Base-by-base conservation (phyloP, 2,888 invertebrate species). In the Gisinianus flammeolus region DNA sequence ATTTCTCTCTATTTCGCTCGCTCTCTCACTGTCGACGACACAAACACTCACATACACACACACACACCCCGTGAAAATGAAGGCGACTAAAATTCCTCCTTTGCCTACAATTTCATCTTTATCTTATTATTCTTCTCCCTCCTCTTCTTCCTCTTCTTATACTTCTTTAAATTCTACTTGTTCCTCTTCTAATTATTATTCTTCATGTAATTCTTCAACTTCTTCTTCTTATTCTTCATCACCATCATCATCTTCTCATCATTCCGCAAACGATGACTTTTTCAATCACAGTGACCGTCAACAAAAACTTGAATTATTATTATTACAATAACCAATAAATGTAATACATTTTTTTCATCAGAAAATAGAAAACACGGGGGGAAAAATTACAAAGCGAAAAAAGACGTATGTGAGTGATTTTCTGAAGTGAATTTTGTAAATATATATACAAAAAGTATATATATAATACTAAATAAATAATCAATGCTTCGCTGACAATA, bases 11-110 rank as follows among this genome's bases (percentile, higher is more conserved):
- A 24, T 58, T 2, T 64, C 28, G 28, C 28, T 64, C 24, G 6
- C 58, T 58, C 58, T 58, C 58, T 64, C 64, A 26, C 64, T 64
- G 26, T 64, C 30, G 12, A 44, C 44, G 19, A 44, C 19, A 44
- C 44, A n/a, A 56, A 44, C 44, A 44, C 44, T 44, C 44, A 35
- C 68, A 35, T 28, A 5, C 16, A 24, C 44, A 64, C 31, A 74
- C 58, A 73, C 73, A 74, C 73, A 74, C 73, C 73, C 73, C 73
- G 73, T 74, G 73, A 74, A 74, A 74, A 74, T 74, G 73, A 74
- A 74, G 73, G 73, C 35, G 58, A 64, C 58, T 58, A 62, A 58
- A 71, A 56, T 74, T 74, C 73, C 73, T 74, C 73, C 58, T 33
- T 62, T 62, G 44, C 58, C 64, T 24, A 62, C 62, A 62, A 26